phyloP scores from a whole-genome alignment of 1,140 invertebrate species.

The Drosophila nannoptera region DNA sequence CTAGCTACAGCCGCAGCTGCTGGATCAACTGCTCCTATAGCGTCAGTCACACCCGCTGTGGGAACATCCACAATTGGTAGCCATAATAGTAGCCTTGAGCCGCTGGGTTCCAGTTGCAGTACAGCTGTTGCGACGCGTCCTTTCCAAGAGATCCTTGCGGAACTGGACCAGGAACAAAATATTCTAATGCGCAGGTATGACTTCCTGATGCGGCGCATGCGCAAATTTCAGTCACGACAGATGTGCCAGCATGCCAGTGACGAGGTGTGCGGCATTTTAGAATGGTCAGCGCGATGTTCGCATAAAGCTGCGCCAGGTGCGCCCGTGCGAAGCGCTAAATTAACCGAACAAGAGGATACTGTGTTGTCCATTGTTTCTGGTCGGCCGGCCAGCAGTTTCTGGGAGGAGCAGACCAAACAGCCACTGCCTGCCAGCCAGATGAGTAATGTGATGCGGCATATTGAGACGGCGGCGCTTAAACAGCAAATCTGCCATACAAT shows the following conservation, averaged over 20 bases:
- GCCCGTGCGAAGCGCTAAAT: constrained; percentile 70
- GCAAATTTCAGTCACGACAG: constrained; percentile 86
- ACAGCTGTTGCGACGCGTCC: constrained; percentile 11
- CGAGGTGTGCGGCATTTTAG: constrained; percentile 86
- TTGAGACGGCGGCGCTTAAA: constrained; percentile 58
- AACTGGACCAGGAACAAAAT: constrained; percentile 81
- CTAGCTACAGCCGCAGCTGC: background rate
- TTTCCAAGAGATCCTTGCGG: constrained; percentile 49
- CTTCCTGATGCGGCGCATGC: constrained; percentile 85
- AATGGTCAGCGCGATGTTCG: constrained; percentile 82
- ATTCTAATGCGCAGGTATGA: constrained; percentile 84
- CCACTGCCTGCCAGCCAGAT: constrained; percentile 65
- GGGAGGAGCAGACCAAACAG: constrained; percentile 64
- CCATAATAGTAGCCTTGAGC: constrained; percentile 16
- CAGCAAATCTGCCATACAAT: constrained; percentile 69
- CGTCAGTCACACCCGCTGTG: constrained; percentile 5
- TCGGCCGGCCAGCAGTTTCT: constrained; percentile 42
- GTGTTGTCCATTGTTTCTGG: constrained; percentile 60
- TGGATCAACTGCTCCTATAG: constrained; percentile 23
- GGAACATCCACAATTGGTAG: background rate
- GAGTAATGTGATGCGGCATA: constrained; percentile 64
- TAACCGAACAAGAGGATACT: constrained; percentile 51
- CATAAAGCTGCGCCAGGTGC: constrained; percentile 37
- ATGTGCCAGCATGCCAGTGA: constrained; percentile 87
- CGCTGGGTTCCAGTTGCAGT: constrained; percentile 17